Evolutionary conservation across 2,113 vertebrate genomes (phyloP), one percentile per base, ranked within the genome.

Genomic region (Buteo buteo): DNA sequence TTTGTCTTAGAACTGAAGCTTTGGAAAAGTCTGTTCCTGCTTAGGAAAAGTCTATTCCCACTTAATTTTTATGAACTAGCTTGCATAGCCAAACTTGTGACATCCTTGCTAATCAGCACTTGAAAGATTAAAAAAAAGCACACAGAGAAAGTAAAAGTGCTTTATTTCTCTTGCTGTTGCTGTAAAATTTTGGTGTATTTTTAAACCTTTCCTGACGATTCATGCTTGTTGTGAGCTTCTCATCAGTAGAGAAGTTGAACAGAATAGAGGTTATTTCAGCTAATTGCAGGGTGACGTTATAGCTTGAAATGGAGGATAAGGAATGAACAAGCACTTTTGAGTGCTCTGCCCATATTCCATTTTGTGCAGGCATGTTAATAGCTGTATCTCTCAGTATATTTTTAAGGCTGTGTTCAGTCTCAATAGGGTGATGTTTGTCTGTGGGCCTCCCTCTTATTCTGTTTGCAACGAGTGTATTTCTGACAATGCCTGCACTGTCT

Each of bases 401-500:
- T 94, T 97, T 87, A 87, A 95, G 91, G 87, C 89, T 90, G 81
- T 54, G 85, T 64, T 82, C 90, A 34, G 70, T 58, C 81, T 95
- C 87, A 70, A 40, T 70, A 70, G 91, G 89, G 74, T 38, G 84
- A 38, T 95, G 84, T 85, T 87, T 95, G 91, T 94, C 94, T 95
- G 86, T 45, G 79, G 79, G 88, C 79, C 90, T 91, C 84, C 90
- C 82, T 92, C 85, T 80, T 45, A 38, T 15, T 86, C 86, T 95
- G 81, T 94, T 91, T 91, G 92, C 15, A 13, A 28, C 71, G 83
- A 81, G 93, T 91, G 77, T 94, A 13, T 94, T 93, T 77, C 57
- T 76, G 80, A 96, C 96, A 98, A 97, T 93, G 96, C 73, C 74
- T 34, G 92, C 92, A 50, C 95, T 97, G 94, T 98, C 84, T 97